Conservation (phyloP, 2,113 vertebrate species). For the Piaya cayana region DNA sequence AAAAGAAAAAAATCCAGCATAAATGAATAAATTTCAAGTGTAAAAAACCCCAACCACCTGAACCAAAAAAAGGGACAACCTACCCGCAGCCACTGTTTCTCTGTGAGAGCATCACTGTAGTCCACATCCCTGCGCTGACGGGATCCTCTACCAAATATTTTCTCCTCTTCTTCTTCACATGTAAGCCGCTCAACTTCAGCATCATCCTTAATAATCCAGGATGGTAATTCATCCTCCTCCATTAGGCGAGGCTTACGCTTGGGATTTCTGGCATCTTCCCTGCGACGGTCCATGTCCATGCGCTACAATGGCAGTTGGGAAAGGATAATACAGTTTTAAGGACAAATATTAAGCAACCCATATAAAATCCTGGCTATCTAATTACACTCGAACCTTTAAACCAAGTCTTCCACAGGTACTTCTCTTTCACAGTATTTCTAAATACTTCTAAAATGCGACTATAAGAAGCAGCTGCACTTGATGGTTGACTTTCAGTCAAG, state of each 20-base stretch:
- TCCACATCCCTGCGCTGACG: slow-evolving; percentile 94
- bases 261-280: slow-evolving; percentile 94
- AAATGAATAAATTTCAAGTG: neutral
- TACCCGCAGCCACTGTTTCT: slow-evolving; percentile 97
- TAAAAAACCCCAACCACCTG: neutral
- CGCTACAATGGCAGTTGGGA: slow-evolving; percentile 73
- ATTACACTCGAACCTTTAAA: neutral
- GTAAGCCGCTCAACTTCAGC: slow-evolving; percentile 96
- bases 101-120: slow-evolving; percentile 95
- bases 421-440: neutral
- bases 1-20: neutral
- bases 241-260: slow-evolving; percentile 93
- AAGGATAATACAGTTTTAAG: neutral
- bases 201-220: slow-evolving; percentile 98
- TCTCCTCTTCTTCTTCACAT: slow-evolving; percentile 95
- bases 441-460: neutral
- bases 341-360: neutral
- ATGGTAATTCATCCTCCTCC: slow-evolving; percentile 96
- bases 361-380: neutral
- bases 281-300: slow-evolving; percentile 94
- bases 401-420: neutral
- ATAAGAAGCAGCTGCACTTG: neutral
- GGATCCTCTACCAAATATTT: slow-evolving; percentile 95
- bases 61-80: neutral
- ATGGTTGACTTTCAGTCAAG: neutral